phyloP scores from a whole-genome alignment of 2,113 vertebrate genomes.

The Lampris incognitus region DNA sequence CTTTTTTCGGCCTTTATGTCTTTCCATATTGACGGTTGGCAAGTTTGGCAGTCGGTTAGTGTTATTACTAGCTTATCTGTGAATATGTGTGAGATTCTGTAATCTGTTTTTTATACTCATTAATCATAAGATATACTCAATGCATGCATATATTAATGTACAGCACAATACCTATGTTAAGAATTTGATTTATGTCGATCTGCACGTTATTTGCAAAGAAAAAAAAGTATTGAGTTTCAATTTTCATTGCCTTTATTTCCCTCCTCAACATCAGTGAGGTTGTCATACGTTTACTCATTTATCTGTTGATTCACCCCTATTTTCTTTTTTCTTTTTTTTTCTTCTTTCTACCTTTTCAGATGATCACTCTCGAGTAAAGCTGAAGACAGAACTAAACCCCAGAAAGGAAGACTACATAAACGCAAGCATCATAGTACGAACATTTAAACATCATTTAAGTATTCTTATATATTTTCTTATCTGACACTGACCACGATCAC shows the following conservation, averaged over 20 bases:
- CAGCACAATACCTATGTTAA: background rate
- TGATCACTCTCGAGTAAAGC: conserved; percentile 94
- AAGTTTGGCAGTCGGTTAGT: no score
- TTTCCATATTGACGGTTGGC: no score
- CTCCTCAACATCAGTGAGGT: background rate
- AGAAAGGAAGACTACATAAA: conserved; percentile 96
- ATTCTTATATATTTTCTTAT: background rate
- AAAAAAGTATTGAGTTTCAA: background rate
- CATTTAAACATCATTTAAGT: background rate
- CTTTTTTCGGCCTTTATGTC: no score
- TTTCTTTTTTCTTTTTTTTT: background rate
- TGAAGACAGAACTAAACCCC: conserved; percentile 90
- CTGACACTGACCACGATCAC: no score
- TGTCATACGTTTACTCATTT: background rate
- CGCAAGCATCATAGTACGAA: conserved; percentile 93
- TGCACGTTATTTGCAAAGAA: background rate
- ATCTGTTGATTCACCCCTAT: background rate
- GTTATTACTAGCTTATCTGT: no score
- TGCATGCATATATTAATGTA: background rate
- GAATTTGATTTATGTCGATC: background rate
- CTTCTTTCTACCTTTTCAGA: conserved; percentile 77
- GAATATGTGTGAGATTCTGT: no score
- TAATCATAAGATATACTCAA: no score
- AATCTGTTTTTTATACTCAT: no score
- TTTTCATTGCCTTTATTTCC: background rate